Evolutionary conservation across 2,888 invertebrate genomes (phyloP), one percentile per base, ranked within the genome.

Genomic region (Synanthedon andrenaeformis): DNA sequence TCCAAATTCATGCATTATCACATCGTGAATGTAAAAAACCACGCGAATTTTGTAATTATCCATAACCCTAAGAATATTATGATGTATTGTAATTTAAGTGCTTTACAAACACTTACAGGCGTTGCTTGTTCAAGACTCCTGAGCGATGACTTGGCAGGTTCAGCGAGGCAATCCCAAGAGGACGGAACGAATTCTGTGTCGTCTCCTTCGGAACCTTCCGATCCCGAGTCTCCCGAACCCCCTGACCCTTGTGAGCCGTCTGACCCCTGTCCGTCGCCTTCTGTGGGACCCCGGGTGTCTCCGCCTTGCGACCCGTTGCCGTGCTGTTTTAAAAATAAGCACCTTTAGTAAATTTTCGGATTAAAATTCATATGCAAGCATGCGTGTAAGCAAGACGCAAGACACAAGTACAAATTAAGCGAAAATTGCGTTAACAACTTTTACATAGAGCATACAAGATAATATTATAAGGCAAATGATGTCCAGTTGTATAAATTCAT

Each of bases 121-220:
- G 77, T 68, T 1, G 73, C 59, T 51, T 80, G 79, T 55, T 83
- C 82, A 41, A 82, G 63, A 49, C 79, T 83, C 57, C 85, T 64
- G 14, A 95, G 79, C 13, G 94, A 92, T 28, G 94, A 93, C 76
- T 93, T 92, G 52, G 90, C 88, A n/a, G 95, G 95, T 2, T 90
- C 91, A 14, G 94, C 91, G 66, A 91, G 90, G 63, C 93, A 92
- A 76, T 94, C 92, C 95, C 95, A 95, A 57, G 93, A 93, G 3
- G 93, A 94, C 5, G 94, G 94, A 55, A 93, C 91, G 74, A 94
- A 94, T 70, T 92, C 93, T 54, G 90, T 91, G 65, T 92, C 92
- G 59, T 91, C 92, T 51, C 90, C 90, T 61, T 90, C 90, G 10
- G 82, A 82, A 61, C 83, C 83, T 49, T 83, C 84, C 19, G 67